Evolutionary conservation across 2,888 invertebrate species (phyloP), one percentile per base, ranked within the genome.

Genomic region (Hesperia comma): DNA sequence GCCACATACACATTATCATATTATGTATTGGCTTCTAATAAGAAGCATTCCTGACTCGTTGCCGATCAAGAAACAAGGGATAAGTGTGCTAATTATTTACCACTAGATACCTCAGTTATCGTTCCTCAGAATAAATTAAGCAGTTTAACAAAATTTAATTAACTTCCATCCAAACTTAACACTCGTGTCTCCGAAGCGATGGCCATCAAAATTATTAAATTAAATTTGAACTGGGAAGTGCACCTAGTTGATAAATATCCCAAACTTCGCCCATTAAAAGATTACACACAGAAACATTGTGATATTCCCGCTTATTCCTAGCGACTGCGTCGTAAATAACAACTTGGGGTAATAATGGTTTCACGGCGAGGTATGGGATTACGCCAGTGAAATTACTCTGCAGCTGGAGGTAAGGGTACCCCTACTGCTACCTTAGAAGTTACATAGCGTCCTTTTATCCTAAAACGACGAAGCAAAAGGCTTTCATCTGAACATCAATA

Each of bases 331-430:
- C 79, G 80, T 83, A 83, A 82, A 83, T 83, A 78, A 74, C 76
- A 70, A 73, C 70, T 73, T 73, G 70, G 72, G 69, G 80, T 76
- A 79, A 82, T 81, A 83, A 82, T 75, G 77, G 78, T 76, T 49
- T 71, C 80, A 76, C 78, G 40, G 37, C 54, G 57, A 57, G 49
- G 57, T 63, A 37, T 63, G 26, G 57, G 57, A 58, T 64, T 64
- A 53, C 51, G 49, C 26, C 56, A 49, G 56, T 32, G 61, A 57
- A 55, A 55, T 63, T 53, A n/a, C 26, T 26, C n/a, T 14, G 32
- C 10, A 32, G 14, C 4, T 51, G 21, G 21, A 32, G 6, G 26
- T 53, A 26, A 5, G 26, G 2, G 26, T 26, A 26, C 26, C 26
- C 5, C 2, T 2, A 26, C 5, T 26, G 26, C 2, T 26, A 26